Conservation (phyloP, 2,113 vertebrate genomes). For the Leucopsar rothschildi region DNA sequence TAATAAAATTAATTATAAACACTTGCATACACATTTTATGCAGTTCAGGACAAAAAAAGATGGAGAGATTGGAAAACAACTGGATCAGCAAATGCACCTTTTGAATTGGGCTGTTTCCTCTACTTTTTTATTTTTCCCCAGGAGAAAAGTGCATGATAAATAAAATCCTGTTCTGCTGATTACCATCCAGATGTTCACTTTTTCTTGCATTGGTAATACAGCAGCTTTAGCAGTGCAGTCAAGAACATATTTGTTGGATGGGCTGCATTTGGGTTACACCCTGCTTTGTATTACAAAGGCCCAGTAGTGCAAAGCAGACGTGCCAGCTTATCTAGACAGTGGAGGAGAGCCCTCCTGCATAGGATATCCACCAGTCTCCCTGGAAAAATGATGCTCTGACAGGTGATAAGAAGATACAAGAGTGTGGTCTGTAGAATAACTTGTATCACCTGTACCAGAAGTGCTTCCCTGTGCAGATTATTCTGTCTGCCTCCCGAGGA, state of each 20-base stretch:
- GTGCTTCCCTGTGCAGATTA: background rate
- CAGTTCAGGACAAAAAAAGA: background rate
- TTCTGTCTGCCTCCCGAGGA: background rate
- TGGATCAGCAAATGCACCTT: background rate
- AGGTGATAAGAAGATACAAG: background rate
- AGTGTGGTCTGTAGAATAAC: background rate
- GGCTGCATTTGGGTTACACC: background rate
- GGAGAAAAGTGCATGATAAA: background rate
- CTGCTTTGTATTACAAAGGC: background rate
- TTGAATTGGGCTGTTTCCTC: background rate
- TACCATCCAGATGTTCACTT: slow-evolving; percentile 3
- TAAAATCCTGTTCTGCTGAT: background rate
- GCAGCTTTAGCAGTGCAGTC: background rate
- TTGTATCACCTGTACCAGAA: background rate
- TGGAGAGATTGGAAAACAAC: background rate
- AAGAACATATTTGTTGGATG: background rate
- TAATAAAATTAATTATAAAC: background rate
- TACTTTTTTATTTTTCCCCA: background rate
- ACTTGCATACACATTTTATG: background rate
- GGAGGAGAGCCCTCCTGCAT: slow-evolving; percentile 12
- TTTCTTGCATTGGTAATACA: background rate
- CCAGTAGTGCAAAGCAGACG: background rate
- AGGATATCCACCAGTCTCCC: background rate
- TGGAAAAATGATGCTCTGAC: background rate
- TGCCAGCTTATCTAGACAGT: background rate